Conservation (phyloP, 2,797 vertebrate species). For the Takifugu rubripes region DNA sequence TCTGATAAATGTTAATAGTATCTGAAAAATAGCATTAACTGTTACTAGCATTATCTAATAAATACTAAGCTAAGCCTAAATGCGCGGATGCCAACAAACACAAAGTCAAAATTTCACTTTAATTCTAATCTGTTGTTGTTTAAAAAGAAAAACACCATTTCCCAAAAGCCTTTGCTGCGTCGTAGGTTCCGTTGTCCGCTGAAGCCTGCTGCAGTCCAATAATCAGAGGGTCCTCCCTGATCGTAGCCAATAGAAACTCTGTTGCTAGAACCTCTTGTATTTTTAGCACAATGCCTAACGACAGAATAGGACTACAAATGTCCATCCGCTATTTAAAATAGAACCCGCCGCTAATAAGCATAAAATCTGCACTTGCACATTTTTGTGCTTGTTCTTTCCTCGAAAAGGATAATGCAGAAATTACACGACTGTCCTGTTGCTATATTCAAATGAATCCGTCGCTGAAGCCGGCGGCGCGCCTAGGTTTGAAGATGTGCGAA, state of each 20-base stretch:
- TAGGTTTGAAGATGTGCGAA: neutral
- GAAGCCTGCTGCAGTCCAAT: slow-evolving; percentile 76
- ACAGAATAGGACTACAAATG: slow-evolving; percentile 52
- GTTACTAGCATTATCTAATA: too few species aligned
- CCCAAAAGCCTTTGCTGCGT: slow-evolving; percentile 67
- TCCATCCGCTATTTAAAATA: slow-evolving; percentile 57
- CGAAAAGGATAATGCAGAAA: too few species aligned
- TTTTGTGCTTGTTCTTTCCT: too few species aligned
- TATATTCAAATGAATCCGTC: too few species aligned
- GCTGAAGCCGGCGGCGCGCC: too few species aligned
- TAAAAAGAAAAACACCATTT: slow-evolving; percentile 69
- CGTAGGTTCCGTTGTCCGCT: slow-evolving; percentile 22
- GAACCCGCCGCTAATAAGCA: neutral
- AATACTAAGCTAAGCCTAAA: neutral
- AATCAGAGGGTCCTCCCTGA: slow-evolving; percentile 38
- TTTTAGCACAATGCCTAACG: slow-evolving; percentile 83
- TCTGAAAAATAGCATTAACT: neutral
- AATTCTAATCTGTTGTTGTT: neutral
- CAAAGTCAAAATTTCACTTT: neutral
- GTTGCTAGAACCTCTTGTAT: slow-evolving; percentile 93
- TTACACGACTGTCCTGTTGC: too few species aligned
- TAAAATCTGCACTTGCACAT: too few species aligned
- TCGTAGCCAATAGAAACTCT: slow-evolving; percentile 82
- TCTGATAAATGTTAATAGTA: neutral
- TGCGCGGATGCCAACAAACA: neutral